These are phyloP conservation scores for Leptestheria dahalacensis DNA, from an alignment of 1,140 invertebrate genomes.

Conservation along the genomic window DNA sequence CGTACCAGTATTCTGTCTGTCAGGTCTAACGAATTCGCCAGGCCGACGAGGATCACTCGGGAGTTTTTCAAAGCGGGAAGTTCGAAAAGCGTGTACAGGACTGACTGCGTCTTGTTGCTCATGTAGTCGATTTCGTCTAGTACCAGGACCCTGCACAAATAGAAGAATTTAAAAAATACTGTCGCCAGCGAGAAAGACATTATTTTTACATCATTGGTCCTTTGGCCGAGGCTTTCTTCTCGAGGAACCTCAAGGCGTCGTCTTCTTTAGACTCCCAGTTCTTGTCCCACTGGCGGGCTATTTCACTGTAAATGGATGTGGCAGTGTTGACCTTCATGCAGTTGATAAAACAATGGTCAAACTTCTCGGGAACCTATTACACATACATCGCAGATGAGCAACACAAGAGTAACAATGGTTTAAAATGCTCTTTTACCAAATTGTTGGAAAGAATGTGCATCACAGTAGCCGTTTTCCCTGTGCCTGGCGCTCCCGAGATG, in stretches of 20 bases:
- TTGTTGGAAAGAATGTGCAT: constrained; percentile 46
- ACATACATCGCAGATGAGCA: background rate
- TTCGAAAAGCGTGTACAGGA: constrained; percentile 85
- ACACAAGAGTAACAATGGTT: constrained; percentile 23
- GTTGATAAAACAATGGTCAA: constrained; percentile 24
- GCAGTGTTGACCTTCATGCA: constrained; percentile 25
- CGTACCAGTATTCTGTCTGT: constrained; percentile 79
- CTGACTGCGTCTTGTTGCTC: constrained; percentile 60
- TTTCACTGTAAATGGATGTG: constrained; percentile 22
- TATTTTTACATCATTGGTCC: constrained; percentile 43
- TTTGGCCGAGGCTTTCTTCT: constrained; percentile 37
- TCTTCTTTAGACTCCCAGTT: constrained; percentile 30
- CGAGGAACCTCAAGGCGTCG: constrained; percentile 36
- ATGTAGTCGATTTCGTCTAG: constrained; percentile 94
- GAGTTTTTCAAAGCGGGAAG: constrained; percentile 60
- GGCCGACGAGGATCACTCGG: constrained; percentile 69
- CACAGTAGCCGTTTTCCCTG: constrained; percentile 84
- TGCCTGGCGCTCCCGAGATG: constrained; percentile 88
- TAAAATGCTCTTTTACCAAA: background rate
- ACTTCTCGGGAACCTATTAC: constrained; percentile 14
- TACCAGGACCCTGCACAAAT: constrained; percentile 55
- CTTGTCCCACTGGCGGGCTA: constrained; percentile 19
- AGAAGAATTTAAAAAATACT: constrained; percentile 15
- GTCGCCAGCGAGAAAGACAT: background rate
- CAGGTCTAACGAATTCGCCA: constrained; percentile 91